Base-by-base conservation (phyloP, 2,888 invertebrate species). In the Hydropsyche betteni region DNA sequence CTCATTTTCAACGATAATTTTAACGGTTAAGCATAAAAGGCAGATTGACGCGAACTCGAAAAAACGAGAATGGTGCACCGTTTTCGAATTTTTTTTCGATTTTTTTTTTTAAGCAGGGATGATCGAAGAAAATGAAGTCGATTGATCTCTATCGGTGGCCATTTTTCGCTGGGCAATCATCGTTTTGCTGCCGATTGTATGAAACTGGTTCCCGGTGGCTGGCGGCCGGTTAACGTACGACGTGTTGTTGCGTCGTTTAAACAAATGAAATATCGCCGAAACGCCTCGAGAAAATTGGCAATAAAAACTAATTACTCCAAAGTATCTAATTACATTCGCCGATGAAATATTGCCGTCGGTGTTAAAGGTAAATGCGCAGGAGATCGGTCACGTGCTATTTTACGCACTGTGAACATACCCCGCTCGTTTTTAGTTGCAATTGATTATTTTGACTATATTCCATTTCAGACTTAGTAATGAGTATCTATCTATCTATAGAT, bases 251-350 rank as follows among this genome's bases (percentile, higher is more conserved):
- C 52, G 70, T 74, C 74, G 69, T 64, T 75, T 75, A 75, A 75
- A 52, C 75, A 75, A 75, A 75, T 75, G 75, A 75, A 75, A 75
- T 75, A 75, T 75, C 69, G 61, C 44, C 53, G 69, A 70, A 70
- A 70, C 75, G 75, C 75, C 75, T 70, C 61, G 58, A 58, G 55
- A 69, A 75, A 75, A 75, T 75, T 75, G 75, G 69, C 75, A 75
- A 75, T 75, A 69, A 75, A 75, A 75, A 70, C 70, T 75, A 75
- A 75, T 75, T 69, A 75, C 70, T 34, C 50, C 69, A 70, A 75
- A 75, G 69, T 75, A 70, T 75, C 75, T 75, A 75, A 75, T 75
- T 75, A 75, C 75, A 53, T 68, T 33, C 33, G 64, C 61, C 72
- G 72, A 72, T 72, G 72, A 72, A 72, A 44, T 61, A 61, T 72